Percentiles rank a stretch among this genome's conserved stretches.
Conservation (phyloP, 2,113 vertebrate species). For the Lonchura striata region DNA sequence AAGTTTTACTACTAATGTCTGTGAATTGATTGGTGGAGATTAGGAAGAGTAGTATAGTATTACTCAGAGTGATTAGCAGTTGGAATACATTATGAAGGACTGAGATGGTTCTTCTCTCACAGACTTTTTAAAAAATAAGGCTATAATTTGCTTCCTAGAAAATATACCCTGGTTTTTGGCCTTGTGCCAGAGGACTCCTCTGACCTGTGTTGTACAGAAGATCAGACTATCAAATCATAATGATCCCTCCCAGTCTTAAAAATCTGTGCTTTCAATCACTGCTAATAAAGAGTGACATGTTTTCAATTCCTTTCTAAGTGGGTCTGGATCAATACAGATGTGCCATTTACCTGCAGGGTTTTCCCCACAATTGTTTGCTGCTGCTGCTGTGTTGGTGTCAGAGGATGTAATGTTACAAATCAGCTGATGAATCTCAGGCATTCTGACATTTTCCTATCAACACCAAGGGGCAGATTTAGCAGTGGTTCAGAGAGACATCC, state of each 20-base stretch:
- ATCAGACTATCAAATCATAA: not conserved
- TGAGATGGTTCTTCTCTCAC: not conserved
- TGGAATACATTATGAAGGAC: not conserved
- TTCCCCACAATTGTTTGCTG: not conserved
- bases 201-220: not conserved
- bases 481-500: not conserved
- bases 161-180: not conserved
- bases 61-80: not conserved
- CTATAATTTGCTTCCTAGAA: not conserved
- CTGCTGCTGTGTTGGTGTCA: not conserved
- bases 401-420: not conserved
- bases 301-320: slow-evolving; percentile 19
- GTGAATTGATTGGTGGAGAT: not conserved
- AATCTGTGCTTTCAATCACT: not conserved
- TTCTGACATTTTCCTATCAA: not conserved
- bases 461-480: not conserved
- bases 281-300: slow-evolving; percentile 16
- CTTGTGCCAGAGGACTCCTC: not conserved
- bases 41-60: not conserved
- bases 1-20: not conserved
- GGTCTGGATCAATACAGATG: slow-evolving; percentile 32
- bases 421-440: not conserved
- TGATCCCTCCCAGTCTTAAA: not conserved
- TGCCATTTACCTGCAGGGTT: slow-evolving; percentile 39
- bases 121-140: not conserved